Evolutionary conservation across 2,888 invertebrate species (phyloP), one percentile per base, ranked within the genome.

Genomic region (Lasioglossum vierecki): DNA sequence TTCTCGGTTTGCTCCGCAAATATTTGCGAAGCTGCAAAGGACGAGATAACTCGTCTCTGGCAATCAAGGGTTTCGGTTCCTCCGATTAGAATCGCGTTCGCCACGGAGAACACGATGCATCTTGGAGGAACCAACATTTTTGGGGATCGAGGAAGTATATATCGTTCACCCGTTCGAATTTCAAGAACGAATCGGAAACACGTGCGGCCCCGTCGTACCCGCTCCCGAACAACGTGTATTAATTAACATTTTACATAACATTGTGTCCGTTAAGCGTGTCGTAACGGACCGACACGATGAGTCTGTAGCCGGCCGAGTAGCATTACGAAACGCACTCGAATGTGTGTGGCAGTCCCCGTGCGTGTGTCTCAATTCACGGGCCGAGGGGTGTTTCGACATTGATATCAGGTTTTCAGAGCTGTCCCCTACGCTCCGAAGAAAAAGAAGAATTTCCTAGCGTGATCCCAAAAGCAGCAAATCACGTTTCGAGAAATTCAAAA

Each of bases 181-280:
- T 35, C 15, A 4, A 46, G 44, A 30, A 18, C 76, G 30, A 35
- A 22, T 8, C 26, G 13, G 35, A 30, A 30, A 35, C 66, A 66
- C 66, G 35, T 35, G 66, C 8, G 35, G 18, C 30, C 35, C 18
- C 4, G 39, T 39, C 39, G 39, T 39, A n/a, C 18, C 41, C 49
- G 77, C 22, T 76, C 71, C 57, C 6, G 68, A 53, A 70, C 63
- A 46, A 81, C 78, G 77, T 77, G 80, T 78, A 75, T 77, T 70
- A 80, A 85, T 84, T 85, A 84, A 85, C 80, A 80, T 83, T 85
- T 85, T 85, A 85, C 75, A 85, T 85, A 85, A 84, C 80, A 57
- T 46, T 46, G 71, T 66, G 66, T 44, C 63, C 72, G 72, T 70
- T 68, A 41, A 44, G 80, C 70, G 76, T 84, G 85, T 83, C 77